Evolutionary conservation across 2,113 vertebrate species (phyloP), one percentile per base, ranked within the genome.

Genomic region (Orycteropus afer): DNA sequence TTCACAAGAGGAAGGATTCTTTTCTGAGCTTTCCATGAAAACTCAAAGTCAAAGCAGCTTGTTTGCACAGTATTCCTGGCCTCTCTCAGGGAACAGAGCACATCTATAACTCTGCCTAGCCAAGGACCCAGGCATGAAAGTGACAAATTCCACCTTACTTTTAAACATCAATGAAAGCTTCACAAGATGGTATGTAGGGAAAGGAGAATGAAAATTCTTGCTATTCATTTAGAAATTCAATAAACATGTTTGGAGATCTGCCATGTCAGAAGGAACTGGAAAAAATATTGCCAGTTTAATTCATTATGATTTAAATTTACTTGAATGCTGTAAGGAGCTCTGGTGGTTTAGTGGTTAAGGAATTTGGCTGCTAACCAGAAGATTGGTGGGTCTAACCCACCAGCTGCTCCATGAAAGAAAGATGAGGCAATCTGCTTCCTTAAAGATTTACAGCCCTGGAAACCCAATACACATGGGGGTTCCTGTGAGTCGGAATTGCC

Each of bases 41-140:
- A 81, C 27, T 93, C 57, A 63, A 94, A 93, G 55, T 84, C 63
- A 86, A 57, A 86, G 18, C 25, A 84, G 4, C 45, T 84, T 76
- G 8, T 82, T 61, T 15, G 14, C 34, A 10, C 11, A 45, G 40
- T 12, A 57, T 92, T 89, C 82, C 91, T 76, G 34, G 29, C 42
- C 47, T 92, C 9, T 85, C 32, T 86, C 4, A 81, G 86, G 47
- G 37, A 83, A 63, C 0, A 67, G 59, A 73, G 45, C 9, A 27
- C 23, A 1, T n/a, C n/a, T n/a, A n/a, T n/a, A n/a, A n/a, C n/a
- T n/a, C n/a, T n/a, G n/a, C n/a, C n/a, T n/a, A n/a, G n/a, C n/a
- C n/a, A n/a, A n/a, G n/a, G n/a, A n/a, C n/a, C n/a, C n/a, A n/a
- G n/a, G n/a, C 40, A 27, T 32, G 40, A 93, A 61, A 47, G 53